Base-by-base conservation (phyloP, 2,888 invertebrate genomes). In the Euplagia quadripunctaria region DNA sequence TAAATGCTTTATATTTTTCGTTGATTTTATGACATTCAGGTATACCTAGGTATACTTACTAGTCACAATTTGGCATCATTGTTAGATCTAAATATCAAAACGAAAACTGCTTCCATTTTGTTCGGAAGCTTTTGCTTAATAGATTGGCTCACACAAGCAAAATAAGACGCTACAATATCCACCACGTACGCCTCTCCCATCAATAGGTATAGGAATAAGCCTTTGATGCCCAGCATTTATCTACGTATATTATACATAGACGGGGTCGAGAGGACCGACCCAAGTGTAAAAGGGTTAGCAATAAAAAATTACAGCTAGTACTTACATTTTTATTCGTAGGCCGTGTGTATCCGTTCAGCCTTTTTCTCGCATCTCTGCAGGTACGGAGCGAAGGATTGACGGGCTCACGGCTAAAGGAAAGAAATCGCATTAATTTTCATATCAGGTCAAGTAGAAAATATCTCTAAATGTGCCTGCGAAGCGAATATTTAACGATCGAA, bases 271-370 rank as follows among this genome's bases (percentile, higher is more conserved):
- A 68, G 72, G 61, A 70, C 46, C 49, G 64, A 73, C 31, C 68
- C 67, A 12, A 12, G 63, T 65, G 70, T 71, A 74, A 77, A 77
- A 78, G 67, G 74, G 75, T 79, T 78, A 43, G 67, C 42, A 74
- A 68, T 73, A 81, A 82, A 80, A 73, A 70, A 67, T 66, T 78
- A 79, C 75, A 80, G 74, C 65, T 71, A 66, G 72, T 83, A 94
- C 95, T 96, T 89, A 96, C 95, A 96, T 96, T 95, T 90, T 95
- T 91, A 93, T 92, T 87, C 81, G 81, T 89, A 80, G 87, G 83
- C 92, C 88, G 74, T 84, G 79, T 86, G 82, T 89, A 89, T 88
- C 82, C 80, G 79, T 90, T 94, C 92, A 95, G 88, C 95, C 95
- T 90, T 95, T 95, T 89, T 93, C 95, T 90, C 88, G 94, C 95